Percentiles rank a stretch among this genome's conserved stretches.
phyloP scores from a whole-genome alignment of 2,797 vertebrate genomes.

The Trichosurus vulpecula region DNA sequence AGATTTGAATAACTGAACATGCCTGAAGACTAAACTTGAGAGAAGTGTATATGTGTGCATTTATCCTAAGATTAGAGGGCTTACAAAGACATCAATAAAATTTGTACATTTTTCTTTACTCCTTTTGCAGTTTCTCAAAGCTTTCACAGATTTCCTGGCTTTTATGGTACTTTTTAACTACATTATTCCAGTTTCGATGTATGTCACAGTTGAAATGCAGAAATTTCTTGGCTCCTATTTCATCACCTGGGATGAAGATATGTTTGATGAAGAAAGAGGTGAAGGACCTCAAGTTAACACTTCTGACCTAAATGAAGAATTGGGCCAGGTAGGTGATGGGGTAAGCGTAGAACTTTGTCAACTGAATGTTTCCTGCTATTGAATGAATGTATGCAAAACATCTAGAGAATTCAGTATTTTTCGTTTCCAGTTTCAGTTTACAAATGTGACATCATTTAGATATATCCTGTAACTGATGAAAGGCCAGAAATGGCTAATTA shows the following conservation, averaged over 20 bases:
- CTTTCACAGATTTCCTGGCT: conserved; percentile 97
- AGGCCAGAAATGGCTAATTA: neutral
- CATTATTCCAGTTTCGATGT: conserved; percentile 99
- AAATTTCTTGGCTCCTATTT: conserved; percentile 99
- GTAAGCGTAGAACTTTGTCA: neutral
- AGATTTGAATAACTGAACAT: neutral
- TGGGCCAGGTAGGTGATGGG: conserved; percentile 91
- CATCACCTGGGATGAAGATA: conserved; percentile 97
- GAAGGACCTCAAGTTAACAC: conserved; percentile 97
- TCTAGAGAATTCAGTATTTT: neutral
- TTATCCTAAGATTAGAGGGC: neutral
- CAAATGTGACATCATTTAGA: neutral
- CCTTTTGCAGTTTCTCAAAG: conserved; percentile 90
- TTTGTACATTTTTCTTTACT: conserved; percentile 49
- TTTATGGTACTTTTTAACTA: conserved; percentile 99
- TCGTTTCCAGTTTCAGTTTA: neutral
- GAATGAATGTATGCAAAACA: neutral
- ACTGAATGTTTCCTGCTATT: neutral
- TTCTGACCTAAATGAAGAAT: conserved; percentile 97
- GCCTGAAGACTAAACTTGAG: neutral
- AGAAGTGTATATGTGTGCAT: neutral
- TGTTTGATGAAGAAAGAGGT: conserved; percentile 93
- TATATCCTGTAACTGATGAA: neutral
- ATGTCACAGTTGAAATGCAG: conserved; percentile 99
- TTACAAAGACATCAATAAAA: neutral